A percentile compares a stretch with the other conserved stretches of the same genome.
phyloP scores from a whole-genome alignment of 2,113 vertebrate species.

The Hippocampus guttulatus region DNA sequence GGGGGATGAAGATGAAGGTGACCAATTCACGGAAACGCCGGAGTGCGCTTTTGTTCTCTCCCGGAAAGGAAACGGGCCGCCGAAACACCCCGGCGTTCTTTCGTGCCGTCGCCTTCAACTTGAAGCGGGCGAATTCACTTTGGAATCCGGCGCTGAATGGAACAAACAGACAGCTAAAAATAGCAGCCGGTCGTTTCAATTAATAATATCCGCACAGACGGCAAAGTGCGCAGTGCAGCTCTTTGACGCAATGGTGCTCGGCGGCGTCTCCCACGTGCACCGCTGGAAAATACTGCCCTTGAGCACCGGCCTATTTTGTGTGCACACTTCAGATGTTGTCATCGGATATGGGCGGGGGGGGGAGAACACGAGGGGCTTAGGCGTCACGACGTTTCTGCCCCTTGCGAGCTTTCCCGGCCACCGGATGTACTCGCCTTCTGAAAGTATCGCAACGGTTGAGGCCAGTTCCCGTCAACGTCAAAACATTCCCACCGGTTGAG shows the following conservation, averaged over 20 bases:
- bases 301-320: neutral
- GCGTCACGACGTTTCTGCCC: too few relatives aligned
- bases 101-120: neutral
- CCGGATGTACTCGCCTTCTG: too few relatives aligned
- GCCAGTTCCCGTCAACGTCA: too few relatives aligned
- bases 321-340: neutral
- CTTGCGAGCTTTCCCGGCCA: too few relatives aligned
- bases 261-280: neutral
- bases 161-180: constrained; percentile 55
- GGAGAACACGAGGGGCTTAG: too few relatives aligned
- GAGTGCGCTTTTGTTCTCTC: constrained; percentile 25
- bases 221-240: constrained; percentile 20
- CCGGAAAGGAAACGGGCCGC: constrained; percentile 14
- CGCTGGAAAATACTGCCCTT: neutral
- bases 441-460: too few relatives aligned
- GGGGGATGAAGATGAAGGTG: constrained; percentile 42
- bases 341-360: too few relatives aligned
- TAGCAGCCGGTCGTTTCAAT: constrained; percentile 48
- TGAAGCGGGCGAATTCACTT: constrained; percentile 14
- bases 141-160: constrained; percentile 30
- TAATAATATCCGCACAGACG: constrained; percentile 43
- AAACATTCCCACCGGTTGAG: too few relatives aligned
- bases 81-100: too few relatives aligned
- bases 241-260: constrained; percentile 10
- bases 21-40: constrained; percentile 25